Percentiles rank a stretch among this genome's conserved stretches.
Conservation (phyloP, 1,140 invertebrate species). For the Dendroctonus valens region DNA sequence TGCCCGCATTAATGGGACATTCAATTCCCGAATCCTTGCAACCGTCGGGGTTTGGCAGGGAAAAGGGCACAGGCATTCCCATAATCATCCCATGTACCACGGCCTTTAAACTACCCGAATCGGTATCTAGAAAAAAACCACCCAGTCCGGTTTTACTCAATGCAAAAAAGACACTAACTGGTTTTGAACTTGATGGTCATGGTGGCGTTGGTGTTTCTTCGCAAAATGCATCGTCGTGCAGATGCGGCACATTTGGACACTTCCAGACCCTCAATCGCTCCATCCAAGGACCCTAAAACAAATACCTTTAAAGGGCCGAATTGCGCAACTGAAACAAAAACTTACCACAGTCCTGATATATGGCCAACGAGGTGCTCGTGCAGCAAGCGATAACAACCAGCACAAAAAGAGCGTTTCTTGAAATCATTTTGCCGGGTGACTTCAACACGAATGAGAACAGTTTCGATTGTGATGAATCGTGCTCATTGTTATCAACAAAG, state of each 20-base stretch:
- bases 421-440: too few species aligned
- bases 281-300: slow-evolving; percentile 59
- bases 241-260: slow-evolving; percentile 58
- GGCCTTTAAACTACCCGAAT: slow-evolving; percentile 54
- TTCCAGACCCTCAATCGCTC: slow-evolving; percentile 55
- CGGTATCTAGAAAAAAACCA: slow-evolving; percentile 51
- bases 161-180: slow-evolving; percentile 51
- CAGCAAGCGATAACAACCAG: too few species aligned
- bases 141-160: not conserved
- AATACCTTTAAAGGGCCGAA: slow-evolving; percentile 10
- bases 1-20: slow-evolving; percentile 64
- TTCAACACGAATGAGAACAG: too few species aligned
- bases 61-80: slow-evolving; percentile 69
- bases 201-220: slow-evolving; percentile 60
- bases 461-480: too few species aligned
- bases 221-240: slow-evolving; percentile 58
- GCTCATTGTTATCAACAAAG: too few species aligned
- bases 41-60: slow-evolving; percentile 64
- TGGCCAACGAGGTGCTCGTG: not conserved
- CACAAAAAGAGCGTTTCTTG: too few species aligned
- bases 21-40: slow-evolving; percentile 63
- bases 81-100: slow-evolving; percentile 70
- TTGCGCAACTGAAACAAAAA: not conserved
- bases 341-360: slow-evolving; percentile 11
- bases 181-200: slow-evolving; percentile 60